Evolutionary conservation across 2,797 vertebrate species (phyloP), one percentile per base, ranked within the genome.

Genomic region (Pachyuromys duprasi): DNA sequence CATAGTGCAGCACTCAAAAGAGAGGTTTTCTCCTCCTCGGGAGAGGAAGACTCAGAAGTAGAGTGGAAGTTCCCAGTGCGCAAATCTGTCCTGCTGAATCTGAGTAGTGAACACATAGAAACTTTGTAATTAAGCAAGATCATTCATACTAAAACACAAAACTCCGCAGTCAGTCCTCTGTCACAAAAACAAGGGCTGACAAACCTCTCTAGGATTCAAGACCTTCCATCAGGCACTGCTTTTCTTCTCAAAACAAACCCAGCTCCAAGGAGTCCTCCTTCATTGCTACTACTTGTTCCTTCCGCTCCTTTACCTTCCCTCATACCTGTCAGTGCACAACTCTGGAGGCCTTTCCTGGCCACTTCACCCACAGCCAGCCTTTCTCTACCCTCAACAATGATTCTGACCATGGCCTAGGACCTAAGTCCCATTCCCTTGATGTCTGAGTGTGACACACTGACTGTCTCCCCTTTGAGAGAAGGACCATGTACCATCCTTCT

Each of bases 261-360:
- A 0, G 1, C 39, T 78, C 90, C 24, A 0, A 11, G 39, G 87
- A 4, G 1, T 8, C 62, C 2, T 31, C 2, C 1, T 9, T 11
- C 5, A 17, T 4, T 5, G 0, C 33, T 33, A 31, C 6, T 28
- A 62, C 24, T 22, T 22, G 17, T 62, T 15, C 36, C 55, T 42
- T 87, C 72, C 8, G 28, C 89, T 53, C 7, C 53, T 45, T 67
- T 62, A 75, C 8, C 26, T 39, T 74, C 72, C 22, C 22, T 42
- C 39, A 42, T 7, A 31, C 28, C 42, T 87, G 69, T 49, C n/a
- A 36, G 15, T 36, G 9, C 17, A 45, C 80, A 42, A 53, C 60
- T 55, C 33, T 36, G 72, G 87, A 93, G 86, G 78, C 31, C 22
- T 15, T 86, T 76, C 53, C 63, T 20, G 87, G 81, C 33, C 6